Evolutionary conservation across 2,113 vertebrate species (phyloP).

Genomic region (Oreochromis spilurus): DNA sequence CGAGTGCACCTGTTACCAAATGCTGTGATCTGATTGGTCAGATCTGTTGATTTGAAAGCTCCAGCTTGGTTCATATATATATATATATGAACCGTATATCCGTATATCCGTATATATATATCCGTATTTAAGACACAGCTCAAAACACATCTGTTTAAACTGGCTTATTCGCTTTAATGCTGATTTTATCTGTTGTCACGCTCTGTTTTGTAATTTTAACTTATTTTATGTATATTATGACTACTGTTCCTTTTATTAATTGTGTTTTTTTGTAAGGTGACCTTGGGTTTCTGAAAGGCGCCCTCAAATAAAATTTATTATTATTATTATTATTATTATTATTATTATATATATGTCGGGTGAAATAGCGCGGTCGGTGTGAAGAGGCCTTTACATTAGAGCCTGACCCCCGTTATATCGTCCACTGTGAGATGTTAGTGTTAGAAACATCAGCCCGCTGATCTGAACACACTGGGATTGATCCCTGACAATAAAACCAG

Average conservation of each 20-base stretch:
- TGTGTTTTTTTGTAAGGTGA: too few relatives aligned
- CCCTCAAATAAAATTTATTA: too few relatives aligned
- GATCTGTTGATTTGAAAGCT: not conserved
- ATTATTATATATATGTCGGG: not conserved
- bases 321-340: too few relatives aligned
- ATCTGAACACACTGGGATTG: not conserved
- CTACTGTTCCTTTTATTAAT: too few relatives aligned
- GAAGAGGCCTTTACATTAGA: not conserved
- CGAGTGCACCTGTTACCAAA: not conserved
- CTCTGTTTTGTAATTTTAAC: too few relatives aligned
- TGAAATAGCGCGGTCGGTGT: rapidly evolving
- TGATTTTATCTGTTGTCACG: too few relatives aligned
- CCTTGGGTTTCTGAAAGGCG: too few relatives aligned
- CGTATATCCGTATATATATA: not conserved
- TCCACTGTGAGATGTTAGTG: not conserved
- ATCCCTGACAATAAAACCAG: not conserved
- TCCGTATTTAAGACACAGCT: too few relatives aligned
- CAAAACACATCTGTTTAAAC: too few relatives aligned
- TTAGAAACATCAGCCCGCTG: not conserved
- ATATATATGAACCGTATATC: not conserved
- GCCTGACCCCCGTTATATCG: not conserved
- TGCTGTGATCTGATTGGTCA: not conserved
- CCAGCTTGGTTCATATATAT: not conserved
- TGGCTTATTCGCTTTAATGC: too few relatives aligned
- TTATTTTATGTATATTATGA: too few relatives aligned